Evolutionary conservation across 2,113 vertebrate species (phyloP), one percentile per base, ranked within the genome.

Genomic region (Cryptotis parvus): DNA sequence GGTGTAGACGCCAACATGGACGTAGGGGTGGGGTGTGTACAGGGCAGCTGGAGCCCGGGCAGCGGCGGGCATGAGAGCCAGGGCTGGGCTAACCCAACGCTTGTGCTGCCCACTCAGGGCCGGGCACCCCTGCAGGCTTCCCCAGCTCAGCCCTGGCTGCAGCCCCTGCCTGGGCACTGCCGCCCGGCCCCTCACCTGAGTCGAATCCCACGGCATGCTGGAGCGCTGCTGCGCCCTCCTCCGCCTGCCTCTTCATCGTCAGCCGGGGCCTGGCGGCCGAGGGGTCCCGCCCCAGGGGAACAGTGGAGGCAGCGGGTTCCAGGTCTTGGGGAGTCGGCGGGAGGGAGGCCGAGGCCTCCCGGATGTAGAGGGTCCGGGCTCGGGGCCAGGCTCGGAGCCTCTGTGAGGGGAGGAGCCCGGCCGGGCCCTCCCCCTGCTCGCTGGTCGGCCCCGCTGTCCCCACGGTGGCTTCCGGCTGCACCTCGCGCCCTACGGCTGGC

Each of bases 141-240:
- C 43, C 43, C 43, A 10, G 45, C n/a, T 35, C 37, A 33, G 22
- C 69, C 68, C 16, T n/a, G n/a, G 15, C n/a, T 20, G n/a, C 69
- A 39, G 20, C 18, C 33, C n/a, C 9, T 20, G 1, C 68, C 33
- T 14, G 4, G 18, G 24, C 69, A 66, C 41, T 2, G 20, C 1
- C 16, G 33, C 4, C 12, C 9, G 3, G 70, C 12, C 9, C 31
- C 3, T 94, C 96, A 98, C 98, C 98, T 98, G 98, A 58, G 97
- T 94, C 0, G 98, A 97, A 65, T 97, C 97, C 98, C 97, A 98
- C 37, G 98, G 97, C 65, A 93, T 76, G 91, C 97, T 96, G 0
- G 98, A 98, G 0, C 96, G 96, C 93, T 84, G 74, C 0, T 1
- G 92, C 80, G 29, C 89, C 3, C 29, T 35, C 95, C 24, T 86